A percentile compares a stretch with the other conserved stretches of the same genome.
Conservation (phyloP, 2,113 vertebrate species). For the Bufo bufo region DNA sequence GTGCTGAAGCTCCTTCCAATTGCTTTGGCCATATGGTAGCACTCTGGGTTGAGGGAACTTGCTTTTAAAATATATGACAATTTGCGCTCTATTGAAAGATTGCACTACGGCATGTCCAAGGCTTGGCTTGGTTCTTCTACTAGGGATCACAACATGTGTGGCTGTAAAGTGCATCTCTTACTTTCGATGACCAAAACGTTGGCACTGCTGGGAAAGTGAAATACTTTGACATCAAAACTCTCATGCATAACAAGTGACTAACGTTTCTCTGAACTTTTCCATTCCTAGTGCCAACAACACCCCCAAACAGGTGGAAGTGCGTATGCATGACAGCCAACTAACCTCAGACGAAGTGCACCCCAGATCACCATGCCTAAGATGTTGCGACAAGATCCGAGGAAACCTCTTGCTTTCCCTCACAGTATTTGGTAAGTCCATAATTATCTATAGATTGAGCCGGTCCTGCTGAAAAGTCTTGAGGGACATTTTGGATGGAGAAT, state of each 20-base stretch:
- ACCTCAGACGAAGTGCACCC: conserved; percentile 82
- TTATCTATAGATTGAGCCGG: not conserved
- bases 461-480: not conserved
- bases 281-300: conserved; percentile 87
- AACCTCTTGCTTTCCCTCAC: conserved; percentile 96
- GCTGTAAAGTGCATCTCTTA: too few species aligned
- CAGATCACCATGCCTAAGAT: conserved; percentile 77
- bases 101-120: too few species aligned
- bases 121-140: too few species aligned
- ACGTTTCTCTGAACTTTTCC: not conserved
- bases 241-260: not conserved
- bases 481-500: not conserved
- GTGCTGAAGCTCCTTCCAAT: too few species aligned
- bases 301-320: conserved; percentile 98
- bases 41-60: too few species aligned
- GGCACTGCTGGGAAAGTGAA: too few species aligned
- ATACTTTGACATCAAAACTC: too few species aligned
- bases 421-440: conserved; percentile 81
- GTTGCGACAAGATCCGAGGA: conserved; percentile 85
- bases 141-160: too few species aligned
- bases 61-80: too few species aligned
- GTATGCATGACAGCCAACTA: conserved; percentile 94
- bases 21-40: too few species aligned
- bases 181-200: too few species aligned
- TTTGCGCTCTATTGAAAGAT: too few species aligned